These are phyloP conservation scores for Aphaenogaster rudis DNA, from an alignment of 1,140 invertebrate species.

Conservation along the genomic window DNA sequence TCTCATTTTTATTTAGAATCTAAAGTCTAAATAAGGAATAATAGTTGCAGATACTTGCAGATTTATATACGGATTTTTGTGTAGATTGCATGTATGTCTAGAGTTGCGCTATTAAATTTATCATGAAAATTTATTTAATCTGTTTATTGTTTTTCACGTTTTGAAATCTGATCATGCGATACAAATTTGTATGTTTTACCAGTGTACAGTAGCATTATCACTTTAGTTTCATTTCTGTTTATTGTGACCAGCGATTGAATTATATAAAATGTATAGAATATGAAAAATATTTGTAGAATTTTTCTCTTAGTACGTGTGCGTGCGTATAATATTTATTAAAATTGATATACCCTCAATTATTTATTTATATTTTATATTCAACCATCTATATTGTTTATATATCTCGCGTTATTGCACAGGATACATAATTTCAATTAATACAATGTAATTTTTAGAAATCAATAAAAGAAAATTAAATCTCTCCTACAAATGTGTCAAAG, in stretches of 20 bases:
- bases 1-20: slow-evolving; percentile 1
- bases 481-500: neutral
- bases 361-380: neutral
- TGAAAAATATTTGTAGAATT: slow-evolving; percentile 6
- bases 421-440: neutral
- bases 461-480: neutral
- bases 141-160: slow-evolving; percentile 11
- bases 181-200: neutral
- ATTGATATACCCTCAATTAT: neutral
- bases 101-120: neutral
- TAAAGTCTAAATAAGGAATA: neutral
- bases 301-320: neutral
- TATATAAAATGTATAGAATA: neutral
- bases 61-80: neutral
- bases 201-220: too few relatives aligned
- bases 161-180: neutral
- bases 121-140: slow-evolving; percentile 12
- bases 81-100: neutral
- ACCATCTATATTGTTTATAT: neutral
- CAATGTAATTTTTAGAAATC: neutral
- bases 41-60: neutral
- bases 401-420: neutral
- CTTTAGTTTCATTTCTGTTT: slow-evolving; percentile 17
- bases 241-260: neutral
- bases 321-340: slow-evolving; percentile 2